phyloP scores from a whole-genome alignment of 1,140 invertebrate genomes.

The Danaus plexippus region DNA sequence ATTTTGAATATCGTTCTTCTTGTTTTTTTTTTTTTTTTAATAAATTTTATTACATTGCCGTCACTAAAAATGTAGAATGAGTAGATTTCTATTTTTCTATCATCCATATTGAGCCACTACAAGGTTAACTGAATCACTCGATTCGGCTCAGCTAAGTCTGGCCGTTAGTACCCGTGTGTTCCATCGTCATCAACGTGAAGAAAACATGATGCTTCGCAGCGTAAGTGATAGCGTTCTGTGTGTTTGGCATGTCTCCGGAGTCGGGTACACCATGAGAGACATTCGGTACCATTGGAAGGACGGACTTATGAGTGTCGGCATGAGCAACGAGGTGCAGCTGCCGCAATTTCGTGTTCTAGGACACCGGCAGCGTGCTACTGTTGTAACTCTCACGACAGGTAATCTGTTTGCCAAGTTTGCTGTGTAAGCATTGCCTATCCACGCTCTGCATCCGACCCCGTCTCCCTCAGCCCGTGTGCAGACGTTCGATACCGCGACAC shows the following conservation, averaged over 20 bases:
- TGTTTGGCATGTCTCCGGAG: slow-evolving; percentile 77
- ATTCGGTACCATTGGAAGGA: slow-evolving; percentile 97
- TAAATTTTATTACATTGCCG: neutral
- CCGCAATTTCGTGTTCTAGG: slow-evolving; percentile 96
- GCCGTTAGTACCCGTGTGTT: slow-evolving; percentile 51
- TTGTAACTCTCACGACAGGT: slow-evolving; percentile 96
- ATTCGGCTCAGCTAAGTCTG: slow-evolving; percentile 68
- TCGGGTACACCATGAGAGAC: slow-evolving; percentile 98
- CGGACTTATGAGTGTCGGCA: slow-evolving; percentile 89
- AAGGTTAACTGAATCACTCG: slow-evolving; percentile 43
- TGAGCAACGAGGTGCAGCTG: slow-evolving; percentile 92
- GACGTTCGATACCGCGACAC: slow-evolving; percentile 52
- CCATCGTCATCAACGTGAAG: slow-evolving; percentile 50
- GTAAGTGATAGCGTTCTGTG: slow-evolving; percentile 74
- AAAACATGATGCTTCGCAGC: slow-evolving; percentile 58
- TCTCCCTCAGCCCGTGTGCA: slow-evolving; percentile 66
- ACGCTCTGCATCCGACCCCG: slow-evolving; percentile 60
- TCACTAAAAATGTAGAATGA: slow-evolving; percentile 36
- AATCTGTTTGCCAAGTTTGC: slow-evolving; percentile 63
- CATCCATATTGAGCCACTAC: slow-evolving; percentile 47
- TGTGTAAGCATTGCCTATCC: slow-evolving; percentile 55
- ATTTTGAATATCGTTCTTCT: too few species aligned
- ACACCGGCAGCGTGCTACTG: slow-evolving; percentile 90
- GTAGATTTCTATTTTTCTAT: slow-evolving; percentile 64
- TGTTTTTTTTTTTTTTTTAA: too few species aligned